These are phyloP conservation scores for Leucoptera coffeella DNA, from an alignment of 2,888 invertebrate species.

Conservation along the genomic window DNA sequence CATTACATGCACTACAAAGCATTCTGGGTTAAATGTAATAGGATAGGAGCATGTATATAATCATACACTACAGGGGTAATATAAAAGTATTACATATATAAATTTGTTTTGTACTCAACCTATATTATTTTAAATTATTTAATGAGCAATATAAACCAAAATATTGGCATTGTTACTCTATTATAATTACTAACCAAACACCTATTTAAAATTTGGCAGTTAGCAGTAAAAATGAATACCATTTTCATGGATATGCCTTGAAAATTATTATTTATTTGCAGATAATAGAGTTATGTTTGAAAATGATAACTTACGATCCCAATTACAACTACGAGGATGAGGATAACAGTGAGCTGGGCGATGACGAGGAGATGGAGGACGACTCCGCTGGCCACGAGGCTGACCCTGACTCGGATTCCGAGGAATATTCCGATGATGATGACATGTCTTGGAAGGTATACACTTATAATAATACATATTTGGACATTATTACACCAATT, in stretches of 20 bases:
- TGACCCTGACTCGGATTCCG: conserved; percentile 76
- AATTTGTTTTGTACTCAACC: neutral
- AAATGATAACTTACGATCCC: conserved; percentile 94
- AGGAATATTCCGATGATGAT: conserved; percentile 98
- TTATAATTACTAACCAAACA: neutral
- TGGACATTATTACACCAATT: no score
- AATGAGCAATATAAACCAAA: neutral
- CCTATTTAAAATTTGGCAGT: no score
- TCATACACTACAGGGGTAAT: no score
- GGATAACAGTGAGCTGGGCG: conserved; percentile 63
- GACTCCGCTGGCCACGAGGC: conserved; percentile 61
- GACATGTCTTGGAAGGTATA: conserved; percentile 97
- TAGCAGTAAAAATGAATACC: neutral
- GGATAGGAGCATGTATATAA: no score
- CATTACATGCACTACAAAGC: neutral
- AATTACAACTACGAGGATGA: conserved; percentile 98
- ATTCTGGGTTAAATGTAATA: conserved; percentile 1
- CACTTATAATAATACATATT: conserved; percentile 1
- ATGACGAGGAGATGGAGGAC: conserved; percentile 68
- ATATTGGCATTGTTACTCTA: neutral
- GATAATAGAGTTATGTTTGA: conserved; percentile 82
- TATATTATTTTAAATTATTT: neutral
- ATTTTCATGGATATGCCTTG: neutral
- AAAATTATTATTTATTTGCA: conserved; percentile 20
- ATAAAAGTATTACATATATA: neutral